A percentile compares a stretch with the other conserved stretches of the same genome.
These are phyloP conservation scores for Cerastis rubricosa DNA, from an alignment of 2,888 invertebrate genomes.

Conservation along the genomic window DNA sequence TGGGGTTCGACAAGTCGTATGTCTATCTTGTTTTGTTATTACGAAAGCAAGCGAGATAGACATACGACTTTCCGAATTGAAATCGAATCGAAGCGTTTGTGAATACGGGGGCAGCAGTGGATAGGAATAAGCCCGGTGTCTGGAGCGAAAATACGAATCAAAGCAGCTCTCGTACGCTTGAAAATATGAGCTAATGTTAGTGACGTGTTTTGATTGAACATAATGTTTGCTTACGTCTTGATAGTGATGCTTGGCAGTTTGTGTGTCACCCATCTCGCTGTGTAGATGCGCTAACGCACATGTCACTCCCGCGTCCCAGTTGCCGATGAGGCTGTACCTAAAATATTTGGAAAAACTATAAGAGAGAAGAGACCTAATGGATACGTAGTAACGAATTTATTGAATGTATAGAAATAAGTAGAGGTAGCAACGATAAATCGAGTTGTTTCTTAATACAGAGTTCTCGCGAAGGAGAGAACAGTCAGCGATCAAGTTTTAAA, in stretches of 20 bases:
- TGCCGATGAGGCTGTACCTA: conserved; percentile 91
- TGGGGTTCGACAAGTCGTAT: no score
- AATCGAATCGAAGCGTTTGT: no score
- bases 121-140: neutral
- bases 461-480: neutral
- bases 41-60: no score
- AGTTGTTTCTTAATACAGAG: neutral
- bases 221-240: conserved; percentile 81
- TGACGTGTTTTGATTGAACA: neutral
- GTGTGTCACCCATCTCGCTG: conserved; percentile 96
- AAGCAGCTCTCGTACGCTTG: neutral
- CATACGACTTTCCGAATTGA: no score
- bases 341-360: neutral
- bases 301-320: conserved; percentile 95
- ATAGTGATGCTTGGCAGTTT: conserved; percentile 87
- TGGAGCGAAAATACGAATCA: no score
- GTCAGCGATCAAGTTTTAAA: neutral
- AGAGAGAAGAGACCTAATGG: neutral
- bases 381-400: neutral
- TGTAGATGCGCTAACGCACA: conserved; percentile 97
- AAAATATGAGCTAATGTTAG: neutral
- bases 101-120: neutral
- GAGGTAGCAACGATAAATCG: neutral
- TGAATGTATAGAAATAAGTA: neutral
- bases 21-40: no score